Evolutionary conservation across 2,888 invertebrate genomes (phyloP).

Genomic region (Mylabris sibirica): DNA sequence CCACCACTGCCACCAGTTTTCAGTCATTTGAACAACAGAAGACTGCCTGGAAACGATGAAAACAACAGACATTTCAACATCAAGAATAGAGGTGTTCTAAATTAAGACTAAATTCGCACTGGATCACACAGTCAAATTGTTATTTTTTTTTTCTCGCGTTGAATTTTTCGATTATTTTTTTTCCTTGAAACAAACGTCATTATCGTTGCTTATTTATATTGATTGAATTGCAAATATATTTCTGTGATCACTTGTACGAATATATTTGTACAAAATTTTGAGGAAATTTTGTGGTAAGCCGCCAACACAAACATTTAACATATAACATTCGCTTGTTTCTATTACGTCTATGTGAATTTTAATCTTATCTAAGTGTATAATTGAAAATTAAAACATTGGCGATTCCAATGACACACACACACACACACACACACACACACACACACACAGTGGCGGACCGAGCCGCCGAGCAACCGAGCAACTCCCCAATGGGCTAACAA

Average conservation of each 20-base stretch:
- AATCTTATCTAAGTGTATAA: constrained; percentile 18
- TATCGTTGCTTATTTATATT: constrained; percentile 9
- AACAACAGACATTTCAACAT: constrained; percentile 23
- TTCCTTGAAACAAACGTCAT: constrained; percentile 2
- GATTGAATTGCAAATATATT: background rate
- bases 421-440: background rate
- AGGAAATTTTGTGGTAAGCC: constrained; percentile 13
- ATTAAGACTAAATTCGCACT: constrained; percentile 30
- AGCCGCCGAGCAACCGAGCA: no score
- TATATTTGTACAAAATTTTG: constrained; percentile 12
- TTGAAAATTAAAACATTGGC: constrained; percentile 8
- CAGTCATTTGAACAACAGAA: background rate
- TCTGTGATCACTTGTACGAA: background rate
- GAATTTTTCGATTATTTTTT: background rate
- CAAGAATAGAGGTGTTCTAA: constrained; percentile 25
- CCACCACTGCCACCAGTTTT: background rate
- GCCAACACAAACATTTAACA: constrained; percentile 25
- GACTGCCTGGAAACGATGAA: constrained; percentile 4
- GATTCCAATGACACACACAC: background rate
- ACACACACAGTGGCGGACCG: no score
- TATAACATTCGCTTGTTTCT: constrained; percentile 25
- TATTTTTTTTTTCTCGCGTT: no score
- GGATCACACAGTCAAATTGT: background rate
- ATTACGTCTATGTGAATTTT: constrained; percentile 27
- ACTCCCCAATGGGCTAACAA: no score